A percentile compares a stretch with the other conserved stretches of the same genome.
Conservation (phyloP, 2,113 vertebrate species). For the Amblyopsis rosae region DNA sequence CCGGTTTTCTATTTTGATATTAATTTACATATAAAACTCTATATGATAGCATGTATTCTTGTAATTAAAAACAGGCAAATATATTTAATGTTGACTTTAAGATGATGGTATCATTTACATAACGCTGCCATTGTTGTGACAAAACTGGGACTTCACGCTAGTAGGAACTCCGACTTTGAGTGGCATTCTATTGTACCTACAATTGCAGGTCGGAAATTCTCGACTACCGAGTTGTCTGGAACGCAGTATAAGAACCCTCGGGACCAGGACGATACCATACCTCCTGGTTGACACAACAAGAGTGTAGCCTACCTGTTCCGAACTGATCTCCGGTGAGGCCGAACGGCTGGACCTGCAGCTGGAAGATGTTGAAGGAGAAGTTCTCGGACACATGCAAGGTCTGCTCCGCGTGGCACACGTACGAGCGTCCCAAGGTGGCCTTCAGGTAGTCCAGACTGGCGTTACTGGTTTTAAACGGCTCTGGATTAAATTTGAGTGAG, state of each 20-base stretch:
- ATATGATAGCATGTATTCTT: too few relatives aligned
- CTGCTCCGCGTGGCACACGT: slow-evolving; percentile 85
- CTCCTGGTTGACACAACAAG: neutral
- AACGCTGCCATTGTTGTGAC: too few relatives aligned
- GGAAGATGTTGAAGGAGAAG: slow-evolving; percentile 83
- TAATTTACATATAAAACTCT: too few relatives aligned
- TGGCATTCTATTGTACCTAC: too few relatives aligned
- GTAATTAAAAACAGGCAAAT: too few relatives aligned
- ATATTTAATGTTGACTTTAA: too few relatives aligned
- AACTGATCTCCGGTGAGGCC: slow-evolving; percentile 81
- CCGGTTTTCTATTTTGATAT: too few relatives aligned
- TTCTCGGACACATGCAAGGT: slow-evolving; percentile 69
- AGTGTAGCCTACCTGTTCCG: slow-evolving; percentile 80
- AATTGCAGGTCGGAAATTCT: too few relatives aligned
- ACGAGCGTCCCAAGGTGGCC: slow-evolving; percentile 85
- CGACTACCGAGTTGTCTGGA: too few relatives aligned
- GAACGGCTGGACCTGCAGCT: slow-evolving; percentile 90
- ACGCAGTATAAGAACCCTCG: neutral
- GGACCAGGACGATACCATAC: neutral
- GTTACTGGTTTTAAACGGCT: slow-evolving; percentile 58
- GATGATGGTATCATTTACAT: too few relatives aligned
- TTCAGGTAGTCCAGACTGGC: slow-evolving; percentile 80
- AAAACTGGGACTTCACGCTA: too few relatives aligned
- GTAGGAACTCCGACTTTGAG: too few relatives aligned
- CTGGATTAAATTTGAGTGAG: slow-evolving; percentile 28